phyloP scores from a whole-genome alignment of 2,888 invertebrate species.

The Creontiades dilutus region DNA sequence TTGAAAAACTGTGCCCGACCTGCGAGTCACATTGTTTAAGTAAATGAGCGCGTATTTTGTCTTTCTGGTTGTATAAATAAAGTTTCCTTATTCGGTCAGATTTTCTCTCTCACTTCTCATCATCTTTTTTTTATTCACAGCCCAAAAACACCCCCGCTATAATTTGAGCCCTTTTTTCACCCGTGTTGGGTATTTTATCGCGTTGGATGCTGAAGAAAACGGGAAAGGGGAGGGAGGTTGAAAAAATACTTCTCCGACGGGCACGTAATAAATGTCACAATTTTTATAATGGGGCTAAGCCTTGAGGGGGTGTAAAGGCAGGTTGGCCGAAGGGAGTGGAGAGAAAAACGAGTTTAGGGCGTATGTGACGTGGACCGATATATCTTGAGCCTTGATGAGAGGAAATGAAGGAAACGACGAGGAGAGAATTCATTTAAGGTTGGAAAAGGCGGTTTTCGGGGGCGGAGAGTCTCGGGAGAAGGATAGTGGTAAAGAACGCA shows the following conservation, averaged over 20 bases:
- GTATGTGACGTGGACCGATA: slow-evolving; percentile 65
- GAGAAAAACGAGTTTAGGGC: slow-evolving; percentile 68
- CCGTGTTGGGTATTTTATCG: slow-evolving; percentile 43
- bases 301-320: slow-evolving; percentile 33
- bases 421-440: slow-evolving; percentile 69
- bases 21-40: slow-evolving; percentile 1
- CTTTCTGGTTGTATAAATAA: not conserved
- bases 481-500: slow-evolving; percentile 24
- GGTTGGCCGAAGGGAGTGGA: slow-evolving; percentile 10
- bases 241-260: slow-evolving; percentile 46
- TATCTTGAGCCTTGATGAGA: slow-evolving; percentile 68
- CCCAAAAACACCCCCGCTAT: slow-evolving; percentile 43
- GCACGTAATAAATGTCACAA: slow-evolving; percentile 68
- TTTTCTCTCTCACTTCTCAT: not conserved
- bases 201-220: not conserved
- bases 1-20: not conserved
- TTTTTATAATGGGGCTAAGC: slow-evolving; percentile 63
- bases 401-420: slow-evolving; percentile 71
- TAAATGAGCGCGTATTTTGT: not conserved
- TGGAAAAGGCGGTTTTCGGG: slow-evolving; percentile 40
- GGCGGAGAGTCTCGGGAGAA: not conserved
- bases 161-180: slow-evolving; percentile 2
- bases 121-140: slow-evolving; percentile 42
- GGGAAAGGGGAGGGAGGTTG: not conserved
- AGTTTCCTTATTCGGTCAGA: slow-evolving; percentile 24